Evolutionary conservation across 2,888 invertebrate species (phyloP), one percentile per base, ranked within the genome.

Genomic region (Argyresthia goedartella): DNA sequence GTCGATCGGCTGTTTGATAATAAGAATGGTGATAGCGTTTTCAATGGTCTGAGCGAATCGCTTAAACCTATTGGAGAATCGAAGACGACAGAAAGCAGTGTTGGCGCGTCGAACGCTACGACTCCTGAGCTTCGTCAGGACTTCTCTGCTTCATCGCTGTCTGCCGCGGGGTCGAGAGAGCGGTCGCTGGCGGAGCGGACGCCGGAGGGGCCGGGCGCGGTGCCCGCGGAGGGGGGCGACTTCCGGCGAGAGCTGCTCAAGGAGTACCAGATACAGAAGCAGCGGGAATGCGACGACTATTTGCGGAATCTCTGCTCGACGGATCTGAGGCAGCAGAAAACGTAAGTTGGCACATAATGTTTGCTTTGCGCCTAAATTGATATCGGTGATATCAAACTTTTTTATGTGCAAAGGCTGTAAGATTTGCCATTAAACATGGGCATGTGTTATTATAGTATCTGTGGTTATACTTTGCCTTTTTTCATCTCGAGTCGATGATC

Each of bases 1-100:
- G 96, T 97, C 11, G 96, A 97, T 73, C 88, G 94, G 59, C 82
- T 97, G 43, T 97, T 97, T 72, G 94, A 95, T 65, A 93, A 91
- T 66, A 93, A 93, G 67, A 92, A 91, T 64, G 91, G 91, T 50
- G 92, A 93, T 25, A 92, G 93, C 67, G 86, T 92, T 56, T 92
- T 92, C 65, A 91, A 91, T 60, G 92, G 91, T 61, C 89, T 92
- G 60, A 91, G 88, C 43, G 92, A 93, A 54, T 70, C 75, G 10
- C 58, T 71, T 55, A 79, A 78, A 57, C 71, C 76, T 9, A 68
- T 72, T 9, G 75, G 73, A 1, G 82, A 81, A 55, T 65, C 66
- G 54, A 79, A 77, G 63, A 66, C 66, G 11, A 73, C 68, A 52
- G 80, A 80, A 33, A 73, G 66, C 54, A 82, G 84, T 55, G 62